Percentiles rank a stretch among this genome's conserved stretches.
Conservation (phyloP, 92 coral and sea anemone species). For the Bergia sp. region DNA sequence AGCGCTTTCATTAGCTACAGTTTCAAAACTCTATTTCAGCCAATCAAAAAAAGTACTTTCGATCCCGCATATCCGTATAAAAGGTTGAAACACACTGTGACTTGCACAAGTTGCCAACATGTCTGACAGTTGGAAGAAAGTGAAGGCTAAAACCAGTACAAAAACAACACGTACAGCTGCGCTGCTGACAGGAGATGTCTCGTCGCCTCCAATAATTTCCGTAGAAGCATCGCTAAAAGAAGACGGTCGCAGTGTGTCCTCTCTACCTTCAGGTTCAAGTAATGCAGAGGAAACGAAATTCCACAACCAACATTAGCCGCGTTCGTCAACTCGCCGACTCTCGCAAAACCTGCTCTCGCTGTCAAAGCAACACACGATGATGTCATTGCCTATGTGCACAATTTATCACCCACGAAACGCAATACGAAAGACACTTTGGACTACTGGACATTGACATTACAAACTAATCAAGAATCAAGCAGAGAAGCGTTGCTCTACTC, state of each 20-base stretch:
- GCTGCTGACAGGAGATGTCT: slow-evolving; percentile 15
- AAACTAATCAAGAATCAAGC: not conserved
- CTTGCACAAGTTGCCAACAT: slow-evolving; percentile 3
- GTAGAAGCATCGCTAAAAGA: slow-evolving; percentile 10
- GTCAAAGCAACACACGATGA: not conserved
- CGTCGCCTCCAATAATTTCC: slow-evolving; percentile 13
- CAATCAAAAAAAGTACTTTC: slow-evolving; percentile 10
- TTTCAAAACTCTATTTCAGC: slow-evolving; percentile 15
- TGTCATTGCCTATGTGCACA: not conserved
- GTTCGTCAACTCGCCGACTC: not conserved
- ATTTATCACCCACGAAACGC: not conserved
- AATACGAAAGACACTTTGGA: slow-evolving; percentile 5
- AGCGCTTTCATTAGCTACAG: not conserved
- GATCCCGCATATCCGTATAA: slow-evolving; percentile 15
- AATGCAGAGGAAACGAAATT: slow-evolving; percentile 21
- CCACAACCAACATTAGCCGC: slow-evolving; percentile 11
- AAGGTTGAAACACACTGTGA: slow-evolving; percentile 5
- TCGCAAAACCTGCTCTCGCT: not conserved
- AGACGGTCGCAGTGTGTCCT: slow-evolving; percentile 26
- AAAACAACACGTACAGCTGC: slow-evolving; percentile 23
- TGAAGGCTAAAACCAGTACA: not conserved
- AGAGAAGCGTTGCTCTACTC: slow-evolving; percentile 14
- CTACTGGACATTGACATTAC: slow-evolving; percentile 14
- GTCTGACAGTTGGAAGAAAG: not conserved
- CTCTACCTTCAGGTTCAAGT: slow-evolving; percentile 28